Evolutionary conservation across 2,113 vertebrate genomes (phyloP).

Genomic region (Nymphicus hollandicus): DNA sequence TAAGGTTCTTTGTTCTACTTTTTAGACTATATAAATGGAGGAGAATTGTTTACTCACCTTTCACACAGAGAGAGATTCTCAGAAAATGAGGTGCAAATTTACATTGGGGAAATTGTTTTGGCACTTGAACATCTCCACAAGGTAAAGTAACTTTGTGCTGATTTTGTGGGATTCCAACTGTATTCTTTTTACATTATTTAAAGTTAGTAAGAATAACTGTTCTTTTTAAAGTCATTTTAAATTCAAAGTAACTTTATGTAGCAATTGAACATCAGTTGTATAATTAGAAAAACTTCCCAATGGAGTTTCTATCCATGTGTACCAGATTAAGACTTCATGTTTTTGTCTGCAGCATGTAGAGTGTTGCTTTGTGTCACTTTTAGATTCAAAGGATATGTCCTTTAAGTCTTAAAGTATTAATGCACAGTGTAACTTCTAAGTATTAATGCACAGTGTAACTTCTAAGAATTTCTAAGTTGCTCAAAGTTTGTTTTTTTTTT

Average conservation of each 20-base stretch:
- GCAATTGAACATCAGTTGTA: not conserved
- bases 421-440: not conserved
- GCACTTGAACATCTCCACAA: conserved; percentile 95
- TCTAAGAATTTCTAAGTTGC: not conserved
- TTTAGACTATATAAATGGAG: conserved; percentile 97
- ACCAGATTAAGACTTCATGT: not conserved
- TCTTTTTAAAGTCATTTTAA: not conserved
- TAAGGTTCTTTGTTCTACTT: conserved; percentile 43
- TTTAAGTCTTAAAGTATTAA: not conserved
- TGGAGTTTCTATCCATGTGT: not conserved
- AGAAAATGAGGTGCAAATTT: conserved; percentile 91
- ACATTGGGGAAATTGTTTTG: conserved; percentile 92
- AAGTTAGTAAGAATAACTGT: not conserved
- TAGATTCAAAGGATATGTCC: not conserved
- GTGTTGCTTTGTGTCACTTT: not conserved
- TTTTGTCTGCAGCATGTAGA: not conserved
- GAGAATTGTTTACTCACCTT: conserved; percentile 97
- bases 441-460: not conserved
- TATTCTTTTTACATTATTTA: not conserved
- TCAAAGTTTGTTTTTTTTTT: not conserved
- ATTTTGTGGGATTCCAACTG: not conserved
- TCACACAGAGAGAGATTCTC: conserved; percentile 95
- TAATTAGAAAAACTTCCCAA: not conserved
- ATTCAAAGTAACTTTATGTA: not conserved
- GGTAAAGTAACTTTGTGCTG: conserved; percentile 71